These are phyloP conservation scores for Panopea generosa DNA, from an alignment of 2,888 invertebrate species.

Conservation along the genomic window DNA sequence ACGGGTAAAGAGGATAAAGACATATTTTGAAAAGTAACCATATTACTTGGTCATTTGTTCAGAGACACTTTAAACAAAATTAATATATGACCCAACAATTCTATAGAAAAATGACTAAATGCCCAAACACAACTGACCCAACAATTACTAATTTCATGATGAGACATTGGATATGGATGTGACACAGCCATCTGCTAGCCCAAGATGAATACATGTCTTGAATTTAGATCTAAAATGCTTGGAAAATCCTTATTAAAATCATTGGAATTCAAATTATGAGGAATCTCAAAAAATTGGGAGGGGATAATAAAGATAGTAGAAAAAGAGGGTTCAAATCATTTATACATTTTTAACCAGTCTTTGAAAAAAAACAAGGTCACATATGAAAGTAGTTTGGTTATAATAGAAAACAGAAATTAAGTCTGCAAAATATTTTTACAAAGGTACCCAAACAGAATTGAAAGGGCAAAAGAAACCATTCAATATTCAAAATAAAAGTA, in stretches of 20 bases:
- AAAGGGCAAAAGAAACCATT: not conserved
- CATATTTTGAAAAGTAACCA: no score
- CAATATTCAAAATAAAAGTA: slow-evolving; percentile 4
- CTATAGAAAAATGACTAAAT: slow-evolving; percentile 1
- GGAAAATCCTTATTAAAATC: no score
- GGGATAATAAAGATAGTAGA: no score
- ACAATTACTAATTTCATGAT: slow-evolving; percentile 3
- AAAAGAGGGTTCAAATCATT: no score
- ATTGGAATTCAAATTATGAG: no score
- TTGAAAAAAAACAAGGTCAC: no score
- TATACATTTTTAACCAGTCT: no score
- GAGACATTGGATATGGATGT: not conserved
- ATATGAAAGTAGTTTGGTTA: no score
- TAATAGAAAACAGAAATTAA: no score
- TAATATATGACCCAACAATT: slow-evolving; percentile 1
- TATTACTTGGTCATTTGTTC: not conserved
- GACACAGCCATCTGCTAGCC: not conserved
- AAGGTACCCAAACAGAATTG: not conserved
- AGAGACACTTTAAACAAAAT: not conserved
- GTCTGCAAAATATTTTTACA: not conserved
- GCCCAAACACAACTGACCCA: not conserved
- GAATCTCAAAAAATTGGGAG: no score
- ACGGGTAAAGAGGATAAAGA: not conserved
- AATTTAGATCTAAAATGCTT: not conserved
- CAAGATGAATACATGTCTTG: not conserved